Evolutionary conservation across 2,888 invertebrate species (phyloP), one percentile per base, ranked within the genome.

Genomic region (Drosophila multiciliata): DNA sequence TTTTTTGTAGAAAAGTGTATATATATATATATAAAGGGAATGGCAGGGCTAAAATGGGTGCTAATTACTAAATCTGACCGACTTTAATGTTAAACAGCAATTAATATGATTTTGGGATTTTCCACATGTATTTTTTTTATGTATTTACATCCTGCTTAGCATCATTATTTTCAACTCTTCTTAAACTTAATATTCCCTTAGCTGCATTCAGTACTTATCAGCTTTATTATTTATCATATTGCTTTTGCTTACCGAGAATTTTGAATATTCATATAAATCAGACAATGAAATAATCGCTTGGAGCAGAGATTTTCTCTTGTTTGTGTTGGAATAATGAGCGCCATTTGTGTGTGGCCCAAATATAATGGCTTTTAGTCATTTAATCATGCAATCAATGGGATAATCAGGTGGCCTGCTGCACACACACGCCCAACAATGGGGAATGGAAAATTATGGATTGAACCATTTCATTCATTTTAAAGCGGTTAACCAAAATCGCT

Each of bases 401-500:
- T 36, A 59, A 61, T 60, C 61, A 50, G 12, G 57, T 49, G 49
- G 58, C 23, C n/a, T 40, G 50, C 20, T 53, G 32, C 52, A 40
- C 49, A 65, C 49, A 65, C 49, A 55, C 38, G 26, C 20, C 49
- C 45, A n/a, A 49, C 38, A 53, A 33, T 57, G 23, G 52, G 36
- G 23, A 53, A 55, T 54, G 49, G n/a, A 12, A 49, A 60, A 55
- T 68, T 60, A 35, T 53, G 42, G 26, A n/a, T 26, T 15, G 38
- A 50, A 45, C 32, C 57, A 55, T 42, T 72, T 45, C n/a, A n/a
- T n/a, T 33, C 48, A 54, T 48, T 48, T 63, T 72, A 29, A n/a
- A 40, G 66, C 61, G 57, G 48, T 49, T 66, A 61, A 53, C 57
- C 65, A 35, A 59, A 45, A 65, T 52, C 17, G 35, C 53, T 26